These are phyloP conservation scores for Nomada flava DNA, from an alignment of 2,888 invertebrate genomes.

Conservation along the genomic window DNA sequence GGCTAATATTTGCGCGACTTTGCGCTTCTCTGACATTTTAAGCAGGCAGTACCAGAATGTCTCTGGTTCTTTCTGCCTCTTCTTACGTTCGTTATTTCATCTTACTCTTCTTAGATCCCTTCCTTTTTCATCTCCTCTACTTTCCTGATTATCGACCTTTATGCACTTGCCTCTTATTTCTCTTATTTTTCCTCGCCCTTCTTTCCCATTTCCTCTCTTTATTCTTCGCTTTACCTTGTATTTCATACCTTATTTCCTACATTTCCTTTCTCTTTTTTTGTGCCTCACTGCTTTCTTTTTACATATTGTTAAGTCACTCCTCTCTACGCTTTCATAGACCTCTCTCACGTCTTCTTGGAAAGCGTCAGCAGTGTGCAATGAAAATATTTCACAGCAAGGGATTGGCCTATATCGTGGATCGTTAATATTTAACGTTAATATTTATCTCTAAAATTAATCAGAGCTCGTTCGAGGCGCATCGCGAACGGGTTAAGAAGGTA, in stretches of 20 bases:
- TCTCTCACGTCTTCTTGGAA: not conserved
- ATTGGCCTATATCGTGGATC: not conserved
- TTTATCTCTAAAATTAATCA: not conserved
- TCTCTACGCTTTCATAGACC: not conserved
- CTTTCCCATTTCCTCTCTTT: not conserved
- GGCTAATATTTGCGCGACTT: conserved; percentile 15
- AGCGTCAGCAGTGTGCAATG: not conserved
- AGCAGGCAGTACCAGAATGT: too few relatives aligned
- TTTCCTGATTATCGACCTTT: not conserved
- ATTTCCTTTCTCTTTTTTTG: not conserved
- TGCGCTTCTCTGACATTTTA: not conserved
- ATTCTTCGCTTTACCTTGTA: not conserved
- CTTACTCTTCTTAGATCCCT: too few relatives aligned
- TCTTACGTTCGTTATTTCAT: too few relatives aligned
- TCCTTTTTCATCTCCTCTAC: not conserved
- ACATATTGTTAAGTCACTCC: not conserved
- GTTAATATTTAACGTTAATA: conserved; percentile 8
- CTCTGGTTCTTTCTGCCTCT: too few relatives aligned
- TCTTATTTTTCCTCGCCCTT: not conserved
- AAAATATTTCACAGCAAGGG: not conserved
- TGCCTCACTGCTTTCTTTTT: not conserved
- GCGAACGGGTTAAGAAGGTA: not conserved
- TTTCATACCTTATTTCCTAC: not conserved
- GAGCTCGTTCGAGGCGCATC: not conserved
- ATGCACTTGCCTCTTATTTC: not conserved